Percentiles rank a stretch among this genome's conserved stretches.
These are phyloP conservation scores for Lasioglossum morio DNA, from an alignment of 2,888 invertebrate species.

Conservation along the genomic window DNA sequence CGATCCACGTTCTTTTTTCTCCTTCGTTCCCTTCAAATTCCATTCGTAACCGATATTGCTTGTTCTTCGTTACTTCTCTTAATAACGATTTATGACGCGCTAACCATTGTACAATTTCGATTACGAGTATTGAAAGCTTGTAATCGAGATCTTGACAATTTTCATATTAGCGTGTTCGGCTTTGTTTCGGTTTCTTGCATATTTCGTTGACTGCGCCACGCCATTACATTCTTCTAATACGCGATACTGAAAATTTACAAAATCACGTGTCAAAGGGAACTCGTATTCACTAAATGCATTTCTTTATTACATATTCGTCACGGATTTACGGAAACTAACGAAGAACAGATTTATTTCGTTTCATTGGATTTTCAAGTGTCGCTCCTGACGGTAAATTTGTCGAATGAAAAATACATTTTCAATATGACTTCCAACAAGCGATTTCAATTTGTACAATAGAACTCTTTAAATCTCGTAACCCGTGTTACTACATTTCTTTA, in stretches of 20 bases:
- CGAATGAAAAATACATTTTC: not conserved
- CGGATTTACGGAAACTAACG: not conserved
- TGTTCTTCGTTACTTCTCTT: not conserved
- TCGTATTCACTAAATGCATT: not conserved
- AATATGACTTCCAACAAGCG: not conserved
- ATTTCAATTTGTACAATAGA: not conserved
- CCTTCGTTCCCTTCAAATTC: not conserved
- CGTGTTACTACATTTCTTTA: not conserved
- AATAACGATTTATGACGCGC: not conserved
- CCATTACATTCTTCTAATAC: conserved; percentile 14
- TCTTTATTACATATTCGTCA: not conserved
- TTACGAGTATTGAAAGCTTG: not conserved
- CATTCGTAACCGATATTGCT: not conserved
- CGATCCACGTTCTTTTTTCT: not conserved
- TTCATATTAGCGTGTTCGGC: not conserved
- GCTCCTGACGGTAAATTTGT: not conserved
- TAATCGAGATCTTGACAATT: not conserved
- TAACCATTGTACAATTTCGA: not conserved
- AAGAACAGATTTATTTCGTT: not conserved
- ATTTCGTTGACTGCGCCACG: not conserved
- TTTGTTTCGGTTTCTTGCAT: conserved; percentile 24
- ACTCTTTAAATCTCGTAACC: not conserved
- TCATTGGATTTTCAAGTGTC: not conserved
- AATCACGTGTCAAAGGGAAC: not conserved
- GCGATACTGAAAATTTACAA: conserved; percentile 37